Evolutionary conservation across 2,888 invertebrate species (phyloP).

Genomic region (Brenthis hecate): DNA sequence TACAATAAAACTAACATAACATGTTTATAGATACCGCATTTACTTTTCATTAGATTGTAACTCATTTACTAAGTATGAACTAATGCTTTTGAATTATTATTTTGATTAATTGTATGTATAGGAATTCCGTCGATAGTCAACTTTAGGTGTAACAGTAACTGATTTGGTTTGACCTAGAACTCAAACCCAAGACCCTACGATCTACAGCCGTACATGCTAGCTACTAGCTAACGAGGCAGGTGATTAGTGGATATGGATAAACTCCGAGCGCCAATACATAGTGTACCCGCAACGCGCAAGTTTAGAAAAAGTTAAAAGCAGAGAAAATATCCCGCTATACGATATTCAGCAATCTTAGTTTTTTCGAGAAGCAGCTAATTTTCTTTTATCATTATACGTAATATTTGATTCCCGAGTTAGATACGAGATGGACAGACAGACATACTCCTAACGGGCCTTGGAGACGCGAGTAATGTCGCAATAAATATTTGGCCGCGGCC

Average conservation of each 20-base stretch:
- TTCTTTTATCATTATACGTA: conserved; percentile 4
- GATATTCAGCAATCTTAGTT: background rate
- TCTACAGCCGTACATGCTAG: too few relatives aligned
- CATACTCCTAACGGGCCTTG: conserved; percentile 2
- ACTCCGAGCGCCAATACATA: too few relatives aligned
- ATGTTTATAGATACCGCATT: conserved; percentile 11
- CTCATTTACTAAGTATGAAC: background rate
- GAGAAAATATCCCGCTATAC: background rate
- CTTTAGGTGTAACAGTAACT: too few relatives aligned
- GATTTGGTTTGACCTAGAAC: too few relatives aligned
- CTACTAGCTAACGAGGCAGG: too few relatives aligned
- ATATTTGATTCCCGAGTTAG: conserved; percentile 2
- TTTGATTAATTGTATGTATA: too few relatives aligned
- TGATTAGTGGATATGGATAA: too few relatives aligned
- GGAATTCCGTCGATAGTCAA: too few relatives aligned
- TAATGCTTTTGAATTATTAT: background rate
- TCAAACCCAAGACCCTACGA: too few relatives aligned
- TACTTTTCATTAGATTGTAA: background rate
- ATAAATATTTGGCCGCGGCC: conserved; percentile 58
- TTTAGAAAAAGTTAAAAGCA: too few relatives aligned
- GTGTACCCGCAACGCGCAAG: too few relatives aligned
- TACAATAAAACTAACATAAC: conserved; percentile 15
- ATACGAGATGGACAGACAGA: conserved; percentile 8
- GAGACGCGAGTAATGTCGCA: conserved; percentile 48
- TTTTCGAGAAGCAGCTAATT: background rate